Base-by-base conservation (phyloP, 1,140 invertebrate species). In the Drosophila kepulauana region DNA sequence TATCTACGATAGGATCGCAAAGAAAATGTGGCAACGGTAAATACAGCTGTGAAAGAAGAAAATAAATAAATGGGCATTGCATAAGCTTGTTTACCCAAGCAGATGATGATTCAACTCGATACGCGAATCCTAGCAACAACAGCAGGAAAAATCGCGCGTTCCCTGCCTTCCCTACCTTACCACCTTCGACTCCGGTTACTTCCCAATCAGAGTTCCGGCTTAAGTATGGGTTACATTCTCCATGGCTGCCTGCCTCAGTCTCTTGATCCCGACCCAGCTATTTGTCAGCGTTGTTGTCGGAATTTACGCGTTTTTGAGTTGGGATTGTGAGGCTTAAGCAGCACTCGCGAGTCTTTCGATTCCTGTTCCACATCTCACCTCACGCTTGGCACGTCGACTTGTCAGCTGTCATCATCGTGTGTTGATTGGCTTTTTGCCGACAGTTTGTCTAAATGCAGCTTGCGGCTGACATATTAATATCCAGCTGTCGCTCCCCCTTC, bases 401-500 rank as follows among this genome's bases (percentile, higher is more conserved):
- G 58, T 54, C 67, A 63, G 58, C 67, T 54, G 58, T 35, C 67
- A 63, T 52, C 30, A 61, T 15, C 16, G 35, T 45, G 35, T 70
- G 48, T 49, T 70, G 67, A 70, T 70, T 62, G 46, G 58, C 58
- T 51, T 46, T 20, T 20, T 7, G 65, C 25, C 15, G 41, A 13
- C 41, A 66, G 15, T 57, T 46, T 30, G 35, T 46, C n/a, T n/a
- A 49, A 59, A 20, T 61, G 57, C 57, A 69, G 46, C 57, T 61
- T 33, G 33, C 15, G 10, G 46, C 46, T 61, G 66, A 51, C 66
- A 30, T 61, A 61, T 69, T 69, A 59, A 28, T 41, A 68, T 62
- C 33, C 25, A 51, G 52, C n/a, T 25, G 43, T 51, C 46, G 33
- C n/a, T 45, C n/a, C 16, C 57, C n/a, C 16, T 20, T 20, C 16